Base-by-base conservation (phyloP, 2,888 invertebrate species). In the Himalopsyche kuldschensis region DNA sequence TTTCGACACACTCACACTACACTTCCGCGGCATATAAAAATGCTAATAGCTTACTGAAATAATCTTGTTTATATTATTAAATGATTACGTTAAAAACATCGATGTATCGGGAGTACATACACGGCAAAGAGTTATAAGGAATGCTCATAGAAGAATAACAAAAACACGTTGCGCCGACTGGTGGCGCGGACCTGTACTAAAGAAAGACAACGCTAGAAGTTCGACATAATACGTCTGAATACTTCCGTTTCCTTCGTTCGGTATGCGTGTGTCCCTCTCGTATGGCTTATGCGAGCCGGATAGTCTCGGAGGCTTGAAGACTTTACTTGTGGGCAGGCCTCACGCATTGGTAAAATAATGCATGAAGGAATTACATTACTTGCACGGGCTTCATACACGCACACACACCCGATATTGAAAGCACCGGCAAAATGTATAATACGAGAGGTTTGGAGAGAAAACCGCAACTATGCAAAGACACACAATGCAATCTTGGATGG, bases 121-220 rank as follows among this genome's bases (percentile, higher is more conserved):
- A 11, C 32, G 24, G 76, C 17, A 79, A 84, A 55, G 77, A 47
- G 76, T 27, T 79, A 75, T 47, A 20, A 80, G 75, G 75, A 81
- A 84, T 81, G 84, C 78, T 17, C 20, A 69, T 77, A 81, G 77
- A 85, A 85, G 79, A 82, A 85, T 84, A 84, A 85, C 84, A 85
- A 85, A 85, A 84, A 85, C 85, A 85, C 86, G 86, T 84, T 86
- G 79, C 86, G 82, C 80, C 82, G 78, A 87, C 86, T 84, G 83
- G 85, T 82, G 84, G 85, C 79, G 83, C 82, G 83, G 83, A 84
- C 84, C 83, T 75, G 85, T 83, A 85, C 85, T 85, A 85, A 85
- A 84, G 81, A 75, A 69, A 69, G 80, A 84, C 78, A 80, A 79
- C 80, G 84, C 84, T 47, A 81, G 78, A 32, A 81, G 83, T 84